Evolutionary conservation across 2,888 invertebrate species (phyloP), one percentile per base, ranked within the genome.

Genomic region (Macrophya annulata): DNA sequence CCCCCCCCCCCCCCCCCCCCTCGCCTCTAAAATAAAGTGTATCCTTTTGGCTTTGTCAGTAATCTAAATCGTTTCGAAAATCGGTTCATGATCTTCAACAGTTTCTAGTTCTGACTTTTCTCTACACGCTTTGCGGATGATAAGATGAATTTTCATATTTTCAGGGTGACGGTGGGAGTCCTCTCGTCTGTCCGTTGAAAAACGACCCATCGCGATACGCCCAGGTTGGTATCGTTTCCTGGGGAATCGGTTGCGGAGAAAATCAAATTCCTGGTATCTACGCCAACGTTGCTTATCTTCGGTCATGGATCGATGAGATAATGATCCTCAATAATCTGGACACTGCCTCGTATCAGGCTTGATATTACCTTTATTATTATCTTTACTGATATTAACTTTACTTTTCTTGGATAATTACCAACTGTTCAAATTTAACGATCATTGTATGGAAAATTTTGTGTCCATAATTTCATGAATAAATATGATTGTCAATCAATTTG

Each of bases 191-290:
- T 88, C 96, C 97, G 0, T 93, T 96, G 81, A 93, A 93, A 86
- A 95, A 95, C 51, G 90, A 92, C 77, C 91, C 91, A 0, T 89
- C 87, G 10, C 93, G 94, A 55, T 96, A 94, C 87, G 94, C 94
- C 0, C 96, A 96, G 88, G 94, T 94, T 31, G 96, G 96, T 62
- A 96, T 97, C 65, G 97, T 97, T 0, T 96, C 97, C 0, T 97
- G 97, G 97, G 97, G 97, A 25, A 96, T 98, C 87, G 97, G 96
- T 0, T 98, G 98, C 89, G 97, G 97, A 0, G 94, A 94, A 84
- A 94, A 0, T 94, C 95, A 95, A 65, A 94, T 95, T 25, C 97
- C 97, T 0, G 97, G 97, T 0, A 96, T 97, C 0, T 98, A 97
- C 91, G 96, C 96, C 0, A 96, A 96, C 90, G 95, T 98, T 0